Percentiles rank a stretch among this genome's conserved stretches.
Evolutionary conservation across 2,797 vertebrate genomes (phyloP).

Genomic region (Petrocephalus sullivani): DNA sequence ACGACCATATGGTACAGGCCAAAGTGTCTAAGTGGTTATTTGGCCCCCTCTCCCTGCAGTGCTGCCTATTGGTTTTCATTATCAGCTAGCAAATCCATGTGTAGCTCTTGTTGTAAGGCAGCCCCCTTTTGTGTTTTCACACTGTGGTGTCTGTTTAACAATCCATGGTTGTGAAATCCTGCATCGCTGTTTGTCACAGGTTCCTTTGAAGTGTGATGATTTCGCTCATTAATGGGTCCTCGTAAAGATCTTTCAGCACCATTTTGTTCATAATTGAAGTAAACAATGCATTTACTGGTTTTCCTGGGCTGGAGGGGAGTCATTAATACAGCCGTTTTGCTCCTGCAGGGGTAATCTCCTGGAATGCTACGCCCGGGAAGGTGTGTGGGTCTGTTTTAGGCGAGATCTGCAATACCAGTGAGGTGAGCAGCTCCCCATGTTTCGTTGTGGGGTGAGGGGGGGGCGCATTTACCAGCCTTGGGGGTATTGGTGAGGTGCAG

Average conservation of each 20-base stretch:
- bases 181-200: background rate
- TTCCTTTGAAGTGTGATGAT: background rate
- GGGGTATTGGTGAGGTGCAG: background rate
- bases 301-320: background rate
- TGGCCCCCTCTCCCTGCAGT: background rate
- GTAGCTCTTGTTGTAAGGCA: background rate
- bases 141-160: background rate
- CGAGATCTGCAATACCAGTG: constrained; percentile 88
- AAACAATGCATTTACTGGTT: background rate
- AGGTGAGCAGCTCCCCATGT: constrained; percentile 61
- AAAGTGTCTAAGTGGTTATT: background rate
- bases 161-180: background rate
- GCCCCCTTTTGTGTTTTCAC: background rate
- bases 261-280: background rate
- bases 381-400: constrained; percentile 83
- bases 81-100: background rate
- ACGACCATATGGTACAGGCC: background rate
- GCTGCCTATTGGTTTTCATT: background rate
- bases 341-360: constrained; percentile 82
- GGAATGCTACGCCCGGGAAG: constrained; percentile 87
- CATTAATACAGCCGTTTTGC: background rate
- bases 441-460: background rate
- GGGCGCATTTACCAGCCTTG: background rate
- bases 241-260: background rate
- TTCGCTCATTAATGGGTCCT: background rate